Evolutionary conservation across 2,113 vertebrate genomes (phyloP).

Genomic region (Epinephelus cyanopodus): DNA sequence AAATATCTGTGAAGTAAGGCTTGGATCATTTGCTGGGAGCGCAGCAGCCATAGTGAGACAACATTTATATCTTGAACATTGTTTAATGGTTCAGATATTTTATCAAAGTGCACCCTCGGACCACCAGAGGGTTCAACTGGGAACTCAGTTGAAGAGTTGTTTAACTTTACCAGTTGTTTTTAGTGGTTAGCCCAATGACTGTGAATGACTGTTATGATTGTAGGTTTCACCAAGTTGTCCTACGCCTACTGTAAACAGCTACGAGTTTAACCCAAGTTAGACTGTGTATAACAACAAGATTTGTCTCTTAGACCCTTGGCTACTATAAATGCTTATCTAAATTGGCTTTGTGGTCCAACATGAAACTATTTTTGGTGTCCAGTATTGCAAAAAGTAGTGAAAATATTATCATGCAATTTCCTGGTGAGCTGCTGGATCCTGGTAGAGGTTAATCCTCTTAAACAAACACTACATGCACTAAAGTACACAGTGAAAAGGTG

Average conservation of each 20-base stretch:
- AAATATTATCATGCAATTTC: slow-evolving; percentile 19
- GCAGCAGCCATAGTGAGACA: not conserved
- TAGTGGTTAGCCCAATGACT: slow-evolving; percentile 41
- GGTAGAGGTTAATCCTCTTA: slow-evolving; percentile 42
- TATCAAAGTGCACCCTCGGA: slow-evolving; percentile 6
- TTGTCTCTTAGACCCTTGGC: not conserved
- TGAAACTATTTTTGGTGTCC: slow-evolving; percentile 7
- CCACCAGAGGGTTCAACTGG: slow-evolving; percentile 26
- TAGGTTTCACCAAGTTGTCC: slow-evolving; percentile 42
- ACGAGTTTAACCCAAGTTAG: slow-evolving; percentile 5
- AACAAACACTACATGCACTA: slow-evolving; percentile 48
- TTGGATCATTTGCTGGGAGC: not conserved
- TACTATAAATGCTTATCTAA: slow-evolving; percentile 5
- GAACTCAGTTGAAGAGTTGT: slow-evolving; percentile 9
- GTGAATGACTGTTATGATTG: slow-evolving; percentile 51
- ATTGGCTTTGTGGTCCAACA: slow-evolving; percentile 1
- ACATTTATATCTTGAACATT: not conserved
- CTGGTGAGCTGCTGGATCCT: slow-evolving; percentile 33
- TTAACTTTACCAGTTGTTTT: slow-evolving; percentile 39
- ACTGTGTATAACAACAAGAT: not conserved
- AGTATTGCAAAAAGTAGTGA: not conserved
- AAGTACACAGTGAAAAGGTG: slow-evolving; percentile 49
- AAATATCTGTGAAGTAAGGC: not conserved
- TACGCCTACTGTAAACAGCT: slow-evolving; percentile 53
- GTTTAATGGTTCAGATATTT: not conserved